Base-by-base conservation (phyloP, 2,113 vertebrate genomes). In the Xenotilapia flavipinnis region DNA sequence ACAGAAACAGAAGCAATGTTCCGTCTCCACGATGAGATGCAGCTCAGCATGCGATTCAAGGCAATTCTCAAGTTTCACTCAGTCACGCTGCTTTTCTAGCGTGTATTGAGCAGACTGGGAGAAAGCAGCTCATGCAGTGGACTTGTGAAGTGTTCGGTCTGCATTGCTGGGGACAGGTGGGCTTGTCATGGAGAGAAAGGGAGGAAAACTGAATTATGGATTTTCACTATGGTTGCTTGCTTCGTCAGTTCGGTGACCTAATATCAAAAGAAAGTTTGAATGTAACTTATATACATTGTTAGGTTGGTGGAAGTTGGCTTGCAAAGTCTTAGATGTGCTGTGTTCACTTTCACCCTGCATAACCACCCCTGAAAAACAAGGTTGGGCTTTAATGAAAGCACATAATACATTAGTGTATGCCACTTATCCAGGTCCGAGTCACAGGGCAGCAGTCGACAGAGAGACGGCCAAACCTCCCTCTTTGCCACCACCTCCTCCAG, bases 21-120 rank as follows among this genome's bases (percentile, higher is more conserved):
- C 17, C 23, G n/a, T 85, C 54, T 53, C 80, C 28, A 51, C 82
- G 45, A n/a, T 33, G 55, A 85, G 58, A 84, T 80, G 70, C 55
- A 73, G 81, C 91, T 62, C 92, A 90, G 87, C 86, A 45, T 88
- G 88, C 80, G 15, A 26, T 62, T 28, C 80, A 31, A 91, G 80
- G 86, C 86, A 87, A 88, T 91, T 93, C 89, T 56, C 73, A 73
- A 88, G 82, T 91, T 81, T 91, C 86, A 45, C 17, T 83, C 75
- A n/a, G 87, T 83, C 75, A 7, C 47, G 36, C 91, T 90, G 90
- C 56, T 91, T 86, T 84, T 11, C 54, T 86, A 19, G 82, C 5
- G 4, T 26, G 38, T 54, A 65, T 54, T 9, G 15, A 40, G 38
- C 40, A 3, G 10, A 17, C 82, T 8, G 45, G 70, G 81, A 79